Percentiles rank a stretch among this genome's conserved stretches.
Conservation (phyloP, 2,113 vertebrate species). For the Forbesichthys agassizii region DNA sequence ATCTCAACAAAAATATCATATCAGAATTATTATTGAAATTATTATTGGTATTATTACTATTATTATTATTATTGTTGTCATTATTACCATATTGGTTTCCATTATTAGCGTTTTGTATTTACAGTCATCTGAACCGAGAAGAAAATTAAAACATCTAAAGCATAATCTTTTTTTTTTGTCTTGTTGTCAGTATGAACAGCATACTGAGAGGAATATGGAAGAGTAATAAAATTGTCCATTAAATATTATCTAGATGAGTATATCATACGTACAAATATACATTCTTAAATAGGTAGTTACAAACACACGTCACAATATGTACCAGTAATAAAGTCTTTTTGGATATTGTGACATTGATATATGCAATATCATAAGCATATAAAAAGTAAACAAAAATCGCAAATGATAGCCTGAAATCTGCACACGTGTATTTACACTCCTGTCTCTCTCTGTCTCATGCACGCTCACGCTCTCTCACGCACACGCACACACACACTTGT, state of each 20-base stretch:
- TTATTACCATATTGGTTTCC: slow-evolving; percentile 5
- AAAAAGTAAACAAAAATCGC: slow-evolving; percentile 67
- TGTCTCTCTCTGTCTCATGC: slow-evolving; percentile 16
- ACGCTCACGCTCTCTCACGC: background rate
- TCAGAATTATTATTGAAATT: slow-evolving; percentile 3
- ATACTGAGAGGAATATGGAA: slow-evolving; percentile 42
- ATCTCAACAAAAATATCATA: slow-evolving; percentile 28
- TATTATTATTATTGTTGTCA: slow-evolving; percentile 4
- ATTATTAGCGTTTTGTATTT: slow-evolving; percentile 22
- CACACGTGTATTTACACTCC: slow-evolving; percentile 27
- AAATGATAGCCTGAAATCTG: slow-evolving; percentile 62
- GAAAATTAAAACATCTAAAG: slow-evolving; percentile 10
- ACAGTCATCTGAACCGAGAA: slow-evolving; percentile 22
- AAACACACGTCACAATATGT: slow-evolving; percentile 73
- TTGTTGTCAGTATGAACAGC: slow-evolving; percentile 19
- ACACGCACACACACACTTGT: slow-evolving; percentile 7
- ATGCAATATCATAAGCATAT: slow-evolving; percentile 65
- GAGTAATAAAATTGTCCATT: slow-evolving; percentile 62
- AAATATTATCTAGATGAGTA: slow-evolving; percentile 70
- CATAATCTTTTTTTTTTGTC: background rate
- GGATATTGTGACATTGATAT: slow-evolving; percentile 58
- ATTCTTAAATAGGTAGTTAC: slow-evolving; percentile 75
- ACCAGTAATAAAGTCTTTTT: slow-evolving; percentile 58
- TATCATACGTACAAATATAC: slow-evolving; percentile 75
- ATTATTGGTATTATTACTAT: slow-evolving; percentile 12